A percentile compares a stretch with the other conserved stretches of the same genome.
These are phyloP conservation scores for Myiopsitta monachus DNA, from an alignment of 2,113 vertebrate genomes.

Conservation along the genomic window DNA sequence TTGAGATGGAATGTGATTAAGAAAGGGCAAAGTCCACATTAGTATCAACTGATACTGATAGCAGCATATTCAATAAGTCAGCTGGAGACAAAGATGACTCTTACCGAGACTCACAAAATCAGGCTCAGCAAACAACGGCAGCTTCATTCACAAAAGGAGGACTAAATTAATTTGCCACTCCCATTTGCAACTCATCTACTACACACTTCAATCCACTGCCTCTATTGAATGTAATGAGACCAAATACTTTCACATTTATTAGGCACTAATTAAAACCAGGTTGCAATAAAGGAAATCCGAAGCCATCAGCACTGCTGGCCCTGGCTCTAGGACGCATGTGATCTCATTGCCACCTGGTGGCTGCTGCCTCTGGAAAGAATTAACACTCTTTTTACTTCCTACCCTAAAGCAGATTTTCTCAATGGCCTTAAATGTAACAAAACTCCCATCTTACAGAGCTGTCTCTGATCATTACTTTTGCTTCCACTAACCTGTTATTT, in stretches of 20 bases:
- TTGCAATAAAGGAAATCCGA: neutral
- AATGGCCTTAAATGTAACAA: accelerated
- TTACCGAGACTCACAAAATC: neutral
- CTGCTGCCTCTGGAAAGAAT: neutral
- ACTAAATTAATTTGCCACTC: neutral
- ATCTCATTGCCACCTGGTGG: neutral
- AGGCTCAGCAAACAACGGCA: neutral
- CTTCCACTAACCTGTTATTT: neutral
- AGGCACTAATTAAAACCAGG: neutral
- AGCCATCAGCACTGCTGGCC: too few species aligned
- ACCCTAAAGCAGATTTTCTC: neutral
- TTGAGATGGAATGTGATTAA: neutral
- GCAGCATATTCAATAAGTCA: neutral
- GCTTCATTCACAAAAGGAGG: neutral
- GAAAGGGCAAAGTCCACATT: neutral
- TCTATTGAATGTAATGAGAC: neutral
- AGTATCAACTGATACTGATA: neutral
- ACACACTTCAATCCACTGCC: neutral
- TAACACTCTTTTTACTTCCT: neutral
- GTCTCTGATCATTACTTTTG: neutral
- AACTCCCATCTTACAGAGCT: neutral
- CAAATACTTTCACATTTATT: neutral
- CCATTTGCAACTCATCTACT: neutral
- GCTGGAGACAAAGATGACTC: neutral
- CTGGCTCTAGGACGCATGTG: accelerated